Evolutionary conservation across 2,113 vertebrate species (phyloP), one percentile per base, ranked within the genome.

Genomic region (Archocentrus centrarchus): DNA sequence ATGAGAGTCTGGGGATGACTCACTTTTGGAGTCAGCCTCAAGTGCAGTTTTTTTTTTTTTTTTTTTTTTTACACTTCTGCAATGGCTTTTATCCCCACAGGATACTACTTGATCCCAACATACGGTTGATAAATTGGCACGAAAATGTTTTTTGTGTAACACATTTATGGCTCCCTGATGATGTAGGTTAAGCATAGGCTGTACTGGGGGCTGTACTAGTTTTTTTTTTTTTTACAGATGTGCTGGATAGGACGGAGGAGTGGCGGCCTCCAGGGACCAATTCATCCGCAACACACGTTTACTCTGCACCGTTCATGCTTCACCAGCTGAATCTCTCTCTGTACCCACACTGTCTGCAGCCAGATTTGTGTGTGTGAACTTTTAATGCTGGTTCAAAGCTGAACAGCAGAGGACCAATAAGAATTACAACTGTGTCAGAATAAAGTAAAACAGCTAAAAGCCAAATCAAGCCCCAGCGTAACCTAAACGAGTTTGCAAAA

Each of bases 271-370:
- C 27, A 20, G 86, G 86, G 91, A 61, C 84, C 83, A 20, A 91
- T 93, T 86, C 76, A 88, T 89, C 90, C 77, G 70, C 53, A 63
- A 62, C 84, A 84, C 80, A 73, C 88, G 79, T 92, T 88, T 86
- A 80, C 77, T 15, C 61, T 59, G 47, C 32, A 55, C 66, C 1
- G 35, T 18, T 82, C 83, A 66, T 24, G 75, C 32, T 39, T 89
- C 73, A 59, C 44, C 35, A 30, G 47, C 70, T 30, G 47, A 64
- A 79, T 44, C 66, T 55, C 47, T 53, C 44, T 77, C 22, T 77
- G 79, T 73, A 61, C 61, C 64, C 83, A 75, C 82, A 39, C 82
- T 37, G 53, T 79, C 61, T 85, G 77, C 76, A 86, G 60, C 30
- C 78, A 59, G 63, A 63, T 84, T 62, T 80, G 11, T 53, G 82